Percentiles rank a stretch among this genome's conserved stretches.
Evolutionary conservation across 2,797 vertebrate genomes (phyloP).

Genomic region (Bovichtus diacanthus): DNA sequence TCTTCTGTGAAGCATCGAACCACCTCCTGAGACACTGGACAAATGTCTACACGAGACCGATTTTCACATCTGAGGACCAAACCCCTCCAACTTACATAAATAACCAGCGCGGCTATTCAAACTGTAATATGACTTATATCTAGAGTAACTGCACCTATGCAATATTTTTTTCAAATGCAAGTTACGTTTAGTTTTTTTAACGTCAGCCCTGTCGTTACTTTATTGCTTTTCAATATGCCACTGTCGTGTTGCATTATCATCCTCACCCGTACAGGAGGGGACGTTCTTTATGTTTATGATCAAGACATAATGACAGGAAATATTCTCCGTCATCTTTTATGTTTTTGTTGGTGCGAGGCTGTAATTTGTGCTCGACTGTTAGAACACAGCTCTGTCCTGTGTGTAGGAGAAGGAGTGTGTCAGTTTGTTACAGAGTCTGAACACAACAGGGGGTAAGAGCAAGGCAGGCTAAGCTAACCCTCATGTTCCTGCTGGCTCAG

Average conservation of each 20-base stretch:
- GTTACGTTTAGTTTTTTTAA: background rate
- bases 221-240: background rate
- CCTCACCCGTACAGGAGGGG: background rate
- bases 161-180: background rate
- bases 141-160: background rate
- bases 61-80: background rate
- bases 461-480: conserved; percentile 47
- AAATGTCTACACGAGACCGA: background rate
- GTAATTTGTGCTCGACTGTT: conserved; percentile 10
- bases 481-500: conserved; percentile 74
- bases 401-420: conserved; percentile 5
- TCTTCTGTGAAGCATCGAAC: background rate
- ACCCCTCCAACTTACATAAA: background rate
- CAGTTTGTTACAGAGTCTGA: conserved; percentile 5
- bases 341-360: conserved; percentile 5
- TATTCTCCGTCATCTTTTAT: background rate
- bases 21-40: background rate
- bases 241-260: background rate
- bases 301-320: background rate
- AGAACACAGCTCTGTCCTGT: background rate
- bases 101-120: background rate
- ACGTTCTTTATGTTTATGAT: background rate
- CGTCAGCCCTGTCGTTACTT: background rate
- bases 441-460: conserved; percentile 21
- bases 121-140: background rate